phyloP scores from a whole-genome alignment of 2,797 vertebrate species.

The Threskiornis aethiopicus region DNA sequence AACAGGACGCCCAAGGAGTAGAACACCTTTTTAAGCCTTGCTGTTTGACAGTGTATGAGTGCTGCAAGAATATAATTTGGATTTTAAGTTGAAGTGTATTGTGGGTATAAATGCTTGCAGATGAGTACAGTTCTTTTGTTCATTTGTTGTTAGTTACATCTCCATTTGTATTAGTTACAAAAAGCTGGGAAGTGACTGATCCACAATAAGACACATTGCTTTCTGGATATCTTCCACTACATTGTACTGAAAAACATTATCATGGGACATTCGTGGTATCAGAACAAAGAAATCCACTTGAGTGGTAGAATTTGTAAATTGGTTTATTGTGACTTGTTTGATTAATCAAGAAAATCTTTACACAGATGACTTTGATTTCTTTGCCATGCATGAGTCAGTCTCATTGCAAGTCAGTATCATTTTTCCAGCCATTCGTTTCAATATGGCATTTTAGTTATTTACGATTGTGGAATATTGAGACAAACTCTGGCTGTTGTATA shows the following conservation, averaged over 20 bases:
- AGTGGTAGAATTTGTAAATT: neutral
- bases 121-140: conserved; percentile 21
- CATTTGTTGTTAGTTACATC: conserved; percentile 44
- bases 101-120: conserved; percentile 3
- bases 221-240: conserved; percentile 11
- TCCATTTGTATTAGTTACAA: conserved; percentile 35
- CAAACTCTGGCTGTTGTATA: neutral
- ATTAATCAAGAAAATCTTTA: neutral
- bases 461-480: neutral
- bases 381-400: neutral
- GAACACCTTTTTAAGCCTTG: neutral
- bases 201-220: neutral
- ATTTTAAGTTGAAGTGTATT: neutral
- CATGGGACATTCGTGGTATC: neutral
- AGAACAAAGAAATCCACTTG: neutral
- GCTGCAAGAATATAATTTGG: neutral
- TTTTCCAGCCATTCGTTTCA: neutral
- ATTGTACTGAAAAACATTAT: neutral
- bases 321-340: neutral
- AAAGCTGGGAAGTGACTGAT: conserved; percentile 1
- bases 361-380: neutral
- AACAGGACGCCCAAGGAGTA: neutral
- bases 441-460: neutral
- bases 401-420: neutral
- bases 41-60: neutral